phyloP scores from a whole-genome alignment of 2,888 invertebrate genomes.

The Blera fallax region DNA sequence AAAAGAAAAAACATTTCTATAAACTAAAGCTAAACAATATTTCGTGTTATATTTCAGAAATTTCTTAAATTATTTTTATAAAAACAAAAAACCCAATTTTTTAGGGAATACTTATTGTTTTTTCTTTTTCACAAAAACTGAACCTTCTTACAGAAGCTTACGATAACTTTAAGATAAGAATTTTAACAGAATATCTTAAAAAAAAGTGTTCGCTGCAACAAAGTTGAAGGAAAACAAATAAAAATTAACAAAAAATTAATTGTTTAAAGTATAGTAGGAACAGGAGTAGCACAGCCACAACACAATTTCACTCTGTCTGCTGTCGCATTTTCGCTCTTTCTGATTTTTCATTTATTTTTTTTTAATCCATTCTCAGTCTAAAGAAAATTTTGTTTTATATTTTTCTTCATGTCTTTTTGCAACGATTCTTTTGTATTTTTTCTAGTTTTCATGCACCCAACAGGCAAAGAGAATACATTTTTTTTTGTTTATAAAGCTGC shows the following conservation, averaged over 20 bases:
- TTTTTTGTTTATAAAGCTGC: constrained; percentile 10
- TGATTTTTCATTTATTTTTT: not conserved
- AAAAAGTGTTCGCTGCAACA: constrained; percentile 10
- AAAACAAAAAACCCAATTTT: constrained; percentile 3
- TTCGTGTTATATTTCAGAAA: constrained; percentile 40
- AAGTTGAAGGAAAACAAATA: not conserved
- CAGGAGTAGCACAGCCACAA: constrained; percentile 41
- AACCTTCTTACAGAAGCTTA: not conserved
- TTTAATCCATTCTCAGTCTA: constrained; percentile 16
- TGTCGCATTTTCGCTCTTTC: constrained; percentile 1
- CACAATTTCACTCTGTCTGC: constrained; percentile 24
- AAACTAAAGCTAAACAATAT: constrained; percentile 50
- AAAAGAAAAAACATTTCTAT: constrained; percentile 22
- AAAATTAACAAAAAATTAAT: constrained; percentile 36
- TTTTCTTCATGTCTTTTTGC: constrained; percentile 14
- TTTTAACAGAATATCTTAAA: constrained; percentile 2
- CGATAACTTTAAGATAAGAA: not conserved
- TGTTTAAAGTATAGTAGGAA: constrained; percentile 54
- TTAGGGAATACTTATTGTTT: constrained; percentile 30
- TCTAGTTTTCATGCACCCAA: not conserved
- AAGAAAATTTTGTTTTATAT: constrained; percentile 6
- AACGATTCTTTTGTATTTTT: not conserved
- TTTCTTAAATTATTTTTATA: not conserved
- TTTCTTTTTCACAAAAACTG: not conserved
- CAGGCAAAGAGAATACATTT: not conserved